Percentiles rank a stretch among this genome's conserved stretches.
These are phyloP conservation scores for Sturnus vulgaris DNA, from an alignment of 2,113 vertebrate species.

Conservation along the genomic window DNA sequence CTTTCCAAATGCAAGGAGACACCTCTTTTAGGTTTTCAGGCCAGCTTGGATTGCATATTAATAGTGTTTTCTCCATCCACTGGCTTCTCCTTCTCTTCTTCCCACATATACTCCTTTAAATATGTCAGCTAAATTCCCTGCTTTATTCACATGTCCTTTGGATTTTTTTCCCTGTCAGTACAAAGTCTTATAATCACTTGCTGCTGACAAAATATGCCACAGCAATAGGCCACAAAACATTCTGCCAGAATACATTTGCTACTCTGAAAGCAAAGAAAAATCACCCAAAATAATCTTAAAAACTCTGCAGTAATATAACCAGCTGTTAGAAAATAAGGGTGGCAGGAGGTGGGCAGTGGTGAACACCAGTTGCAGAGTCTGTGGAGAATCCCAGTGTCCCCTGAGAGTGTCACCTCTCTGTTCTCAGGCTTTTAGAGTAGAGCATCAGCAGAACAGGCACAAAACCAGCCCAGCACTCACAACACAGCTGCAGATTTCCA, in stretches of 20 bases:
- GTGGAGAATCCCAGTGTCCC: not conserved
- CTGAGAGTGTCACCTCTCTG: not conserved
- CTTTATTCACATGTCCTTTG: not conserved
- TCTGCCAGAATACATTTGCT: not conserved
- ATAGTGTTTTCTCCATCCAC: not conserved
- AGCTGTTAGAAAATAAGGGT: fast-evolving
- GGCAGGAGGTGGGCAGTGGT: not conserved
- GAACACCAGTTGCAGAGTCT: not conserved
- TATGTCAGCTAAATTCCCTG: not conserved
- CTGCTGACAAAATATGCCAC: not conserved
- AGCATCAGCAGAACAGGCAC: not conserved
- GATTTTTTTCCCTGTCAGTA: not conserved
- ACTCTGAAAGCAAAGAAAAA: not conserved
- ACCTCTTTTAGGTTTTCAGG: constrained; percentile 48
- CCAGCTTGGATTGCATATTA: constrained; percentile 19
- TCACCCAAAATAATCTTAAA: not conserved
- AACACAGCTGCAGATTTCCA: not conserved
- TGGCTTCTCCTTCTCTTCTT: not conserved
- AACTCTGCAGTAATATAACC: not conserved
- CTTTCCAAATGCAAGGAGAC: constrained; percentile 13
- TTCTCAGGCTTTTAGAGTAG: not conserved
- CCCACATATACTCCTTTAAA: not conserved
- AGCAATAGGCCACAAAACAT: not conserved
- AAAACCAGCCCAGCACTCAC: not conserved
- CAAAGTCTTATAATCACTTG: not conserved